Evolutionary conservation across 2,113 vertebrate genomes (phyloP).

Genomic region (Pterocles orientalis): DNA sequence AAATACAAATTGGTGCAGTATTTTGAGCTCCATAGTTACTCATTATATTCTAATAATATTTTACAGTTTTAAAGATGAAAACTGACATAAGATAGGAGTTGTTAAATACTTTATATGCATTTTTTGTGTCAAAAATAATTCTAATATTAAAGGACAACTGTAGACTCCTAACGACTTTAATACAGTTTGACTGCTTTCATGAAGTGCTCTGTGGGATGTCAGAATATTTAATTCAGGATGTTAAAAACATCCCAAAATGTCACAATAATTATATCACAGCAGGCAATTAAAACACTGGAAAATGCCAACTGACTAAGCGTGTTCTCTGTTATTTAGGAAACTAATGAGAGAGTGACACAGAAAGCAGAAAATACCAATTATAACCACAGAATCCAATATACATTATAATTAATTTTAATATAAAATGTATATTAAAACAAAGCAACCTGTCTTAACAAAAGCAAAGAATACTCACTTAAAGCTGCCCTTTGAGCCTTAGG

Average conservation of each 20-base stretch:
- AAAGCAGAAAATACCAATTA: slow-evolving; percentile 76
- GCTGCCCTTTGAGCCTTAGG: neutral
- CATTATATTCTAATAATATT: slow-evolving; percentile 39
- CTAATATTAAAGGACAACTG: slow-evolving; percentile 82
- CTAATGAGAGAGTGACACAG: slow-evolving; percentile 85
- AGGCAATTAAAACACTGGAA: slow-evolving; percentile 90
- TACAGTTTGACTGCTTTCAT: slow-evolving; percentile 86
- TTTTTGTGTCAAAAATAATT: slow-evolving; percentile 78
- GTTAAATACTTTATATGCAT: slow-evolving; percentile 74
- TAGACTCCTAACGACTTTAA: slow-evolving; percentile 84
- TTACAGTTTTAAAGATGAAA: slow-evolving; percentile 51
- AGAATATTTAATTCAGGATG: slow-evolving; percentile 93
- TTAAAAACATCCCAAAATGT: slow-evolving; percentile 92
- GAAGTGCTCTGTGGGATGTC: slow-evolving; percentile 89
- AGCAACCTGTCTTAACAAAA: slow-evolving; percentile 27
- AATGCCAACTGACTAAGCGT: slow-evolving; percentile 88
- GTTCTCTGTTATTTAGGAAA: slow-evolving; percentile 86
- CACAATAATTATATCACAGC: slow-evolving; percentile 93
- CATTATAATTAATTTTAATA: slow-evolving; percentile 59
- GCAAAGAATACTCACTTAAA: slow-evolving; percentile 10
- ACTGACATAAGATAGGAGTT: slow-evolving; percentile 56
- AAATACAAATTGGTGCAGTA: neutral
- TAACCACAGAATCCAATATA: slow-evolving; percentile 66
- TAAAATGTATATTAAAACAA: slow-evolving; percentile 51
- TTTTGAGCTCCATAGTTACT: slow-evolving; percentile 8